Evolutionary conservation across 2,113 vertebrate genomes (phyloP).

Genomic region (Thunnus thynnus): DNA sequence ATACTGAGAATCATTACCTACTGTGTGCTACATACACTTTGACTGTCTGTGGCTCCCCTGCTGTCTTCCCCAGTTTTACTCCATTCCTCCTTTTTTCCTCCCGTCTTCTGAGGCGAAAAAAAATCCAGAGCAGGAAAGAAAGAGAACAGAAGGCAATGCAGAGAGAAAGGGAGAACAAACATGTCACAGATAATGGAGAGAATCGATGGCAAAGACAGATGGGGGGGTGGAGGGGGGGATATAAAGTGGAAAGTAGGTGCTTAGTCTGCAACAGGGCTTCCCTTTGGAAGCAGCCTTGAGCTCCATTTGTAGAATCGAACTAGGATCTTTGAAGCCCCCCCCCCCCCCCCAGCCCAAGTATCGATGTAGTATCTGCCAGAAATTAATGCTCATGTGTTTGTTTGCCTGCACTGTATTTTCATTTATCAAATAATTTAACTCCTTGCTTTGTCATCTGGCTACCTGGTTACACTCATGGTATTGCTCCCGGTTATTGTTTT

Average conservation of each 20-base stretch:
- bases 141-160: conserved; percentile 33
- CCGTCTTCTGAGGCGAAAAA: conserved; percentile 17
- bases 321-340: conserved; percentile 35
- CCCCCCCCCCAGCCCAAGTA: neutral
- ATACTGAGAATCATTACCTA: conserved; percentile 52
- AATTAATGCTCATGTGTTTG: neutral
- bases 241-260: conserved; percentile 58
- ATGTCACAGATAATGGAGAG: conserved; percentile 40
- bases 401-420: neutral
- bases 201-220: conserved; percentile 74
- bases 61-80: conserved; percentile 23
- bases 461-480: neutral
- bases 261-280: conserved; percentile 67
- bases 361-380: conserved; percentile 2
- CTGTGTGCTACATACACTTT: conserved; percentile 39
- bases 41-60: conserved; percentile 14
- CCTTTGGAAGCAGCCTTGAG: conserved; percentile 41
- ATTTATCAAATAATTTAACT: neutral
- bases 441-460: neutral
- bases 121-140: conserved; percentile 39
- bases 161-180: conserved; percentile 38
- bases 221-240: conserved; percentile 39
- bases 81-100: neutral
- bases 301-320: conserved; percentile 10
- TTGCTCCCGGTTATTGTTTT: neutral